Conservation (phyloP, 2,113 vertebrate genomes). For the Charina bottae region DNA sequence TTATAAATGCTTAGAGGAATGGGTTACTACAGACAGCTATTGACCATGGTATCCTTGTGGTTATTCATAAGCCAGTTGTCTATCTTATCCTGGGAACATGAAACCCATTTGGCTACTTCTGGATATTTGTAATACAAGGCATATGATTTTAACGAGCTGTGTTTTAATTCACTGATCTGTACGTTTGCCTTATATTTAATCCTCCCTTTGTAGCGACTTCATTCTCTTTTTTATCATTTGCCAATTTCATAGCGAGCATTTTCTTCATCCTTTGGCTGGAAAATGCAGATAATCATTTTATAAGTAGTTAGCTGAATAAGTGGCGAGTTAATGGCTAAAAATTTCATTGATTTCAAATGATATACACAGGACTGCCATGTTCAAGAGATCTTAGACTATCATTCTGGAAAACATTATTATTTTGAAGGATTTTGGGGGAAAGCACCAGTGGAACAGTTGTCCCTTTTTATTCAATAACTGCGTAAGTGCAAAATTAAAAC, state of each 20-base stretch:
- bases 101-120: neutral
- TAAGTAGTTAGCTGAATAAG: neutral
- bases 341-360: conserved; percentile 14
- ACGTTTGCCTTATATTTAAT: neutral
- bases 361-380: neutral
- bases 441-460: neutral
- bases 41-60: neutral
- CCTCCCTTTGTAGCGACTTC: neutral
- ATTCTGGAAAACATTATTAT: neutral
- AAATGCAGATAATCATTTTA: neutral
- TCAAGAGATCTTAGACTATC: neutral
- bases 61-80: too few species aligned
- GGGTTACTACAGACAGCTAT: neutral
- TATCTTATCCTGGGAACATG: too few species aligned
- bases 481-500: conserved; percentile 37
- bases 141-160: neutral
- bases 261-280: neutral
- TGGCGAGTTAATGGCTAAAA: neutral
- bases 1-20: neutral
- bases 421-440: conserved; percentile 6
- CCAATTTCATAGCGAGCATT: neutral
- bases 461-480: conserved; percentile 32
- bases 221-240: neutral
- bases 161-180: neutral
- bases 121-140: neutral